These are phyloP conservation scores for Gymnoscopelus braueri DNA, from an alignment of 2,797 vertebrate genomes.

Conservation along the genomic window DNA sequence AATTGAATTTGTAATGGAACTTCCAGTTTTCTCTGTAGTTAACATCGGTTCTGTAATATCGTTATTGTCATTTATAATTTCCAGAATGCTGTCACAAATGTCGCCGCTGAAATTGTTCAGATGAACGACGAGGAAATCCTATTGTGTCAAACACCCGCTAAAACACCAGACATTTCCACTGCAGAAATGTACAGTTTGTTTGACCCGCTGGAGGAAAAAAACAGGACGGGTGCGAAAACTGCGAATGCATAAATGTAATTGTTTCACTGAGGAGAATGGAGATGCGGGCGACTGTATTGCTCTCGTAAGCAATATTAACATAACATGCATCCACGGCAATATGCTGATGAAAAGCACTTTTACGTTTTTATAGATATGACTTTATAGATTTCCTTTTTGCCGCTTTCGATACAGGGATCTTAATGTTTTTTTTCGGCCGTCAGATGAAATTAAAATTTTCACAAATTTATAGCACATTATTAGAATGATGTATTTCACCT, in stretches of 20 bases:
- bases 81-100: no score
- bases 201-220: conserved; percentile 36
- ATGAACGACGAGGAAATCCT: conserved; percentile 3
- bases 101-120: conserved; percentile 1
- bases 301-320: conserved; percentile 76
- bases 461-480: conserved; percentile 67
- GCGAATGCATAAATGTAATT: conserved; percentile 56
- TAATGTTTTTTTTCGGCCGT: conserved; percentile 50
- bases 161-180: conserved; percentile 39
- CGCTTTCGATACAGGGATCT: conserved; percentile 43
- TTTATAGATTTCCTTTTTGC: conserved; percentile 73
- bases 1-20: not conserved
- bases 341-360: conserved; percentile 75
- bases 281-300: conserved; percentile 78
- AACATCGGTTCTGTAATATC: not conserved
- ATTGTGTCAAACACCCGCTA: conserved; percentile 12
- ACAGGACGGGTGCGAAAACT: conserved; percentile 41
- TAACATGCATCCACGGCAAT: conserved; percentile 71
- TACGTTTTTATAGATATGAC: conserved; percentile 61
- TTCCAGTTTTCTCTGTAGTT: no score
- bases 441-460: conserved; percentile 72
- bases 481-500: conserved; percentile 51
- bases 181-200: conserved; percentile 22
- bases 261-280: conserved; percentile 68
- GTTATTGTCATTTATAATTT: not conserved